Base-by-base conservation (phyloP, 2,113 vertebrate genomes). In the Ammospiza caudacuta region DNA sequence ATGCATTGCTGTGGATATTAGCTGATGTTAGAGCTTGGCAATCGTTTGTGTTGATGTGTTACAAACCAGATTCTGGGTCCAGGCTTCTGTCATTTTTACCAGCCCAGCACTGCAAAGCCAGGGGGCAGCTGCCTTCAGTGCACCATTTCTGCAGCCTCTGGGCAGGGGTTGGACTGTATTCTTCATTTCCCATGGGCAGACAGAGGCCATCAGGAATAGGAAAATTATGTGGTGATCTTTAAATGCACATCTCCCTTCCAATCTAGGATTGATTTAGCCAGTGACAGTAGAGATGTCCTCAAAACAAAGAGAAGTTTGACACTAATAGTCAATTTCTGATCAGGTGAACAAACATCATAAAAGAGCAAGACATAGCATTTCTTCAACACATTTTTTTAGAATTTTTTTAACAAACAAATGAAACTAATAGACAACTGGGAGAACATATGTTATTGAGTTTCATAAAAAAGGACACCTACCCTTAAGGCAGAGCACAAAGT, bases 191-290 rank as follows among this genome's bases (percentile, higher is more conserved):
- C 4, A 15, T 27, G 62, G 15, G 22, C 49, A 87, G 43, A 55
- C 9, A 74, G n/a, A 74, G 15, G 9, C 58, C 16, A 31, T 47
- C 5, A 35, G 28, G 54, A 61, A 15, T 0, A 58, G 15, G 10
- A 12, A 44, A 68, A 43, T 1, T 22, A 15, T 52, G 12, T 0
- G 0, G 8, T 69, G 39, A 41, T 66, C n/a, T 59, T 35, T 10
- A n/a, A 63, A 24, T 35, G 9, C 16, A 35, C 20, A 49, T 61
- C 17, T 77, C 9, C 23, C 35, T 79, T 79, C 39, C 41, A 43
- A 43, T 43, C 55, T 59, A 83, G 75, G 15, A 44, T 6, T 37
- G n/a, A 44, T 61, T 73, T 54, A 92, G 28, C 9, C 37, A 73
- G 12, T 39, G 25, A 31, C 0, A 1, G 11, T 35, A 66, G 18